Evolutionary conservation across 2,797 vertebrate genomes (phyloP).

Genomic region (Tarsius wallacei): DNA sequence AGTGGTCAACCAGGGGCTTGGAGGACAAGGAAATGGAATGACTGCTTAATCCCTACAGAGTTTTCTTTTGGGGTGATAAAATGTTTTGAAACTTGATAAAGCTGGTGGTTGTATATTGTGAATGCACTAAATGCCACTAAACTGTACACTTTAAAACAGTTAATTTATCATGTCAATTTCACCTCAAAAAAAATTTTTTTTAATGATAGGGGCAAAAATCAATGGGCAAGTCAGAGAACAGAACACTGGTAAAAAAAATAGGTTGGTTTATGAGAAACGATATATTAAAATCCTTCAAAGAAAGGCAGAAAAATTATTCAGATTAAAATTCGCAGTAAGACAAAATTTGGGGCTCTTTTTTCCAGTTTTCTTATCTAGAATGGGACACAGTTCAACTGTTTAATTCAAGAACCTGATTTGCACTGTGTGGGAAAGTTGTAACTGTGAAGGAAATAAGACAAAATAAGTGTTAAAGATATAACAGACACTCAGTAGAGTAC

Average conservation of each 20-base stretch:
- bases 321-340: background rate
- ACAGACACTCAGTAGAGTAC: background rate
- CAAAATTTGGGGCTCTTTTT: slow-evolving; percentile 6
- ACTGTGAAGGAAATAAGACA: slow-evolving; percentile 37
- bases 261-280: background rate
- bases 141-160: background rate
- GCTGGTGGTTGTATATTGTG: background rate
- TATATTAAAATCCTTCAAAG: slow-evolving; percentile 8
- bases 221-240: background rate
- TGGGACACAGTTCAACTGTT: background rate
- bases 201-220: background rate
- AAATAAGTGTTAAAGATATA: background rate
- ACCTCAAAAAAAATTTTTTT: background rate
- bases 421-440: slow-evolving; percentile 17
- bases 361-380: slow-evolving; percentile 53
- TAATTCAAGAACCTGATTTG: slow-evolving; percentile 2
- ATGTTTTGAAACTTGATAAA: slow-evolving; percentile 43
- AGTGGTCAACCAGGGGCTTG: background rate
- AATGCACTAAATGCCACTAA: slow-evolving; percentile 24
- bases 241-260: slow-evolving; percentile 1
- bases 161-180: slow-evolving; percentile 8
- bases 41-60: background rate
- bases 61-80: slow-evolving; percentile 24
- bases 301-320: slow-evolving; percentile 21
- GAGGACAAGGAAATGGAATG: background rate